A percentile compares a stretch with the other conserved stretches of the same genome.
phyloP scores from a whole-genome alignment of 2,888 invertebrate species.

The Theretra japonica region DNA sequence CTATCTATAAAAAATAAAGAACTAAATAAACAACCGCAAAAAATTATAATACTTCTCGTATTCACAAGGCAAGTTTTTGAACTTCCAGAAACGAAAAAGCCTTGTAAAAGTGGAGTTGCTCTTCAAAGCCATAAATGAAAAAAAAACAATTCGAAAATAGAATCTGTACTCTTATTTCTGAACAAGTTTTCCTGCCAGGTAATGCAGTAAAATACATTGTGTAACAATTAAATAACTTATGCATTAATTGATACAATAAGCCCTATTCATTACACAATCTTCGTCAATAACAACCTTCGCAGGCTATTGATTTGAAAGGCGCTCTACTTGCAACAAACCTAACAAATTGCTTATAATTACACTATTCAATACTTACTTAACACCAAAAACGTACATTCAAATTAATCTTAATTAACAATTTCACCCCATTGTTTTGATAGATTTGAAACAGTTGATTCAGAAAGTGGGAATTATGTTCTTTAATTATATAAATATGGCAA shows the following conservation, averaged over 20 bases:
- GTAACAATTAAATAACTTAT: neutral
- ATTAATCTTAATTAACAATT: neutral
- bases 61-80: too few species aligned
- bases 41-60: neutral
- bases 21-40: neutral
- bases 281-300: constrained; percentile 24
- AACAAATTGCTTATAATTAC: constrained; percentile 16
- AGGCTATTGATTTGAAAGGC: constrained; percentile 22
- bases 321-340: constrained; percentile 8
- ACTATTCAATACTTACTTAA: neutral
- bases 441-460: too few species aligned
- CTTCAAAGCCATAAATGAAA: too few species aligned
- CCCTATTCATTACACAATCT: constrained; percentile 17
- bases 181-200: too few species aligned
- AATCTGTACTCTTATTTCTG: too few species aligned
- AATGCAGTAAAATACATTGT: neutral
- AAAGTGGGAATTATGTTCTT: too few species aligned
- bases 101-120: too few species aligned
- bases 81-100: too few species aligned
- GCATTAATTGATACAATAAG: constrained; percentile 11
- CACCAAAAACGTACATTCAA: neutral
- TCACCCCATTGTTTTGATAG: too few species aligned
- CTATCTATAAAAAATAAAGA: neutral
- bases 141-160: too few species aligned
- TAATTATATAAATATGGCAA: too few species aligned